Evolutionary conservation across 2,113 vertebrate genomes (phyloP), one percentile per base, ranked within the genome.

Genomic region (Corythoichthys intestinalis): DNA sequence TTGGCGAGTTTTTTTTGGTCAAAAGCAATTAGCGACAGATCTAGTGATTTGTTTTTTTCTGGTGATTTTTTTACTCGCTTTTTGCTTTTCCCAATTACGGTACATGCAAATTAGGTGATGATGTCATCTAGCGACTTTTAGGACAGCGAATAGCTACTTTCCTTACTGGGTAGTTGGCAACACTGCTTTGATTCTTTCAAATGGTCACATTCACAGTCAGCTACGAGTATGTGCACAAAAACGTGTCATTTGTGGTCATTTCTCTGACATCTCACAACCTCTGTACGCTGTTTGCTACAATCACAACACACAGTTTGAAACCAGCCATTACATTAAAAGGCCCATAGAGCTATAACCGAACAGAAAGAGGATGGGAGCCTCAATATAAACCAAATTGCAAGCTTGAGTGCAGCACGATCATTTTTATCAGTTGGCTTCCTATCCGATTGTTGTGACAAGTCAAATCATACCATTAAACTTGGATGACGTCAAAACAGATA

Each of bases 191-290:
- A 28, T 28, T 28, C 20, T 28, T 28, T 28, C 20, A 28, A 28
- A 28, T 28, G 20, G 20, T 28, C 20, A 28, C 20, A 28, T 28
- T 28, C 20, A 28, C 17, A 20, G 17, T n/a, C 50, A 52, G 49
- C 13, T 57, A 20, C 37, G 53, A 28, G 20, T 28, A 28, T 28
- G 20, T 57, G 4, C 63, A 44, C 4, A 58, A 73, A 70, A 67
- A 35, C 20, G 2, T 20, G 39, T 67, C 9, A 6, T 69, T 11
- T 48, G 48, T 44, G 10, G 1, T 49, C 2, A 52, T 14, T 69
- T 58, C 34, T 58, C 52, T 3, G 37, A 13, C 11, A 38, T 70
- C 52, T 65, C 65, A 69, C 76, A 58, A 71, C 73, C 73, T 47
- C 69, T 38, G 59, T 35, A 54, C 38, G 37, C 34, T 28, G 28